These are phyloP conservation scores for Allacma fusca DNA, from an alignment of 2,888 invertebrate species.

Conservation along the genomic window DNA sequence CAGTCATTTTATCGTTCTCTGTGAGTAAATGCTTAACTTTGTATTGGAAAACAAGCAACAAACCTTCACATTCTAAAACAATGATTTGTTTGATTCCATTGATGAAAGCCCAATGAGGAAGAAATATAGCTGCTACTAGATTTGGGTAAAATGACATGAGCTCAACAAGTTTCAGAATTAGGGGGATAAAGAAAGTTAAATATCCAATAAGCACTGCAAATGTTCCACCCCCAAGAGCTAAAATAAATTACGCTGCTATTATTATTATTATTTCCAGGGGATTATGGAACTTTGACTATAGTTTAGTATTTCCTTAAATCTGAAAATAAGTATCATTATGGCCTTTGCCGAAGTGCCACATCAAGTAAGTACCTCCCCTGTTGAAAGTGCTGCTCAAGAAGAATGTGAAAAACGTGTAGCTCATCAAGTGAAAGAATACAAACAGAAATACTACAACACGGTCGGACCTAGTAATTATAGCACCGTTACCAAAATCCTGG, in stretches of 20 bases:
- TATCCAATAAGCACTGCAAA: conserved; percentile 34
- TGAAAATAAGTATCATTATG: too few relatives aligned
- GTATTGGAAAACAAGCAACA: too few relatives aligned
- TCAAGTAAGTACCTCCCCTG: background rate
- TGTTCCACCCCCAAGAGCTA: conserved; percentile 27
- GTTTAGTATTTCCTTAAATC: too few relatives aligned
- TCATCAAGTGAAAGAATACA: conserved; percentile 39
- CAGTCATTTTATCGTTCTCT: too few relatives aligned
- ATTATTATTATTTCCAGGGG: background rate
- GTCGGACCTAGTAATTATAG: conserved; percentile 25
- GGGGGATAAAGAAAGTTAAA: conserved; percentile 31
- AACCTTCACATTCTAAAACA: conserved; percentile 50
- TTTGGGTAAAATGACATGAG: conserved; percentile 3
- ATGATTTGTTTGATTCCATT: conserved; percentile 48
- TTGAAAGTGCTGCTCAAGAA: conserved; percentile 26
- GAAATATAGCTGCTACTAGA: conserved; percentile 7
- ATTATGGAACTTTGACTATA: background rate
- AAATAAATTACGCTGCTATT: background rate
- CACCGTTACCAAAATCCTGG: conserved; percentile 45
- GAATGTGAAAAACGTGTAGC: conserved; percentile 32
- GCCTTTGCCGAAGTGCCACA: too few relatives aligned
- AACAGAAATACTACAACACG: conserved; percentile 38
- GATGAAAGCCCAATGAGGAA: conserved; percentile 57
- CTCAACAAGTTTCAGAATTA: conserved; percentile 24
- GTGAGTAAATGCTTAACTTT: too few relatives aligned